A percentile compares a stretch with the other conserved stretches of the same genome.
These are phyloP conservation scores for Ornithorhynchus anatinus DNA, from an alignment of 2,113 vertebrate genomes.

Conservation along the genomic window DNA sequence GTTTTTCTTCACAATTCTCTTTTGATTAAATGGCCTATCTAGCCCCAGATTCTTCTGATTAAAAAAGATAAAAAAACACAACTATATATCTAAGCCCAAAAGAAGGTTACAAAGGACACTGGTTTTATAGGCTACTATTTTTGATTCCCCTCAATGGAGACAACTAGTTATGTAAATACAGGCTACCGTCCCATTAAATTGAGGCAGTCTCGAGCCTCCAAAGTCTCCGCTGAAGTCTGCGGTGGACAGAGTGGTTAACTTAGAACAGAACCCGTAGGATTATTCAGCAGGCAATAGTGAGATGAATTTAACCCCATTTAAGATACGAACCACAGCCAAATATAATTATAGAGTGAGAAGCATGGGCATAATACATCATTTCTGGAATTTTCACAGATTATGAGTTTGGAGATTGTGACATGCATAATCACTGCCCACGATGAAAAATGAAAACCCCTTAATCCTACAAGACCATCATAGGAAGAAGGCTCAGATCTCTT, in stretches of 20 bases:
- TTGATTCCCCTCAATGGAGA: no score
- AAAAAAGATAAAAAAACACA: no score
- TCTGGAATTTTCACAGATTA: slow-evolving; percentile 16
- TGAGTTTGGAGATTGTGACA: slow-evolving; percentile 4
- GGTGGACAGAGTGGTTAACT: background rate
- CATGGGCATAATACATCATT: background rate
- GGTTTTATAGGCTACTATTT: no score
- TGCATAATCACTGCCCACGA: background rate
- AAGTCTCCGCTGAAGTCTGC: background rate
- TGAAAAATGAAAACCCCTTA: slow-evolving; percentile 5
- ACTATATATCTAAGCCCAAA: no score
- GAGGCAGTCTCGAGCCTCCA: background rate
- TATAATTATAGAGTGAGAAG: slow-evolving; percentile 7
- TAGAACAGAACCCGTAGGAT: background rate
- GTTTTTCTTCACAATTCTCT: no score
- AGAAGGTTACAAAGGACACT: no score
- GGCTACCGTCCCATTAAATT: no score
- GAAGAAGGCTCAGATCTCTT: background rate
- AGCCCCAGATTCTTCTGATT: no score
- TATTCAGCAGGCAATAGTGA: background rate
- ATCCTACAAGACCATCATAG: background rate
- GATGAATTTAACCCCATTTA: background rate
- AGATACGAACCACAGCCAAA: background rate
- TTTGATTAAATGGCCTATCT: no score
- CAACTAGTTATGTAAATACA: no score